A percentile compares a stretch with the other conserved stretches of the same genome.
These are phyloP conservation scores for Phorcus lineatus DNA, from an alignment of 2,888 invertebrate species.

Conservation along the genomic window DNA sequence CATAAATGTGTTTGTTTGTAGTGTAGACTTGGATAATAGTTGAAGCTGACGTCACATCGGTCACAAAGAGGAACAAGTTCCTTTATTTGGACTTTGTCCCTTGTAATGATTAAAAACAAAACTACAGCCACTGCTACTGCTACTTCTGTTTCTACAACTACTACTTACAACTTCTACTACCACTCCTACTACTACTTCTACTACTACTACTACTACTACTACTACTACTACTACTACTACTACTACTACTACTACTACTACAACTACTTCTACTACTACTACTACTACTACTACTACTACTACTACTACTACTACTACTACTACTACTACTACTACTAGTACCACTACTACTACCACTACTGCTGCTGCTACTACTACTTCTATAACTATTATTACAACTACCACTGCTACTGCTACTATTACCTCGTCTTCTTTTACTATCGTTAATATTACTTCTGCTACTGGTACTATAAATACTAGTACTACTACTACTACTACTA, in stretches of 20 bases:
- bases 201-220: slow-evolving; percentile 46
- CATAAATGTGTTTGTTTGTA: too few species aligned
- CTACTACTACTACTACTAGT: slow-evolving; percentile 38
- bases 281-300: slow-evolving; percentile 42
- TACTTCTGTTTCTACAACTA: slow-evolving; percentile 46
- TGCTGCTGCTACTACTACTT: neutral
- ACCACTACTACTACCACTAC: neutral
- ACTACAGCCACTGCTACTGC: slow-evolving; percentile 15
- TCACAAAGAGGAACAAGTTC: too few species aligned
- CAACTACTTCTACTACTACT: slow-evolving; percentile 36
- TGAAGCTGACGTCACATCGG: too few species aligned
- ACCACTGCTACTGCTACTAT: neutral
- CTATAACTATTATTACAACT: neutral
- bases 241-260: slow-evolving; percentile 44
- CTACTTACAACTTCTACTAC: slow-evolving; percentile 36
- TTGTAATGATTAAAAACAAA: too few species aligned
- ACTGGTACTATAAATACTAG: neutral
- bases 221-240: slow-evolving; percentile 43
- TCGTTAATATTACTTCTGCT: neutral
- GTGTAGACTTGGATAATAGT: too few species aligned
- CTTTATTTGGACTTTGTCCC: too few species aligned
- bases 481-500: neutral
- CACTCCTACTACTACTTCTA: slow-evolving; percentile 44
- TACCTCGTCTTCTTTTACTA: neutral
- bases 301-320: slow-evolving; percentile 45